These are phyloP conservation scores for Drosophila robusta DNA, from an alignment of 2,888 invertebrate genomes.

Conservation along the genomic window DNA sequence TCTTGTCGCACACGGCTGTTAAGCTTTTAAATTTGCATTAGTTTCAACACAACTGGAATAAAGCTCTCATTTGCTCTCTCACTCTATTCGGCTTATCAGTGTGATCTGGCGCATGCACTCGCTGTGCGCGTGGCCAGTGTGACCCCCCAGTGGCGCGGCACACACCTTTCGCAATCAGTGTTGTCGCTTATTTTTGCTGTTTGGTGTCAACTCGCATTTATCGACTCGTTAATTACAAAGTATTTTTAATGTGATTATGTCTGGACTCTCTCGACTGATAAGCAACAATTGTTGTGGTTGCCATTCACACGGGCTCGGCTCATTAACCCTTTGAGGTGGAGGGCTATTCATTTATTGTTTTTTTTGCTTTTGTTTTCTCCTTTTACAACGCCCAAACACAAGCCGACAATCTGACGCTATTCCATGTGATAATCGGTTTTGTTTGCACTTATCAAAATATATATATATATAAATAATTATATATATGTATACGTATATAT, in stretches of 20 bases:
- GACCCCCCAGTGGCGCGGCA: slow-evolving; percentile 1
- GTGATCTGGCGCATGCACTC: slow-evolving; percentile 33
- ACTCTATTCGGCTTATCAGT: slow-evolving; percentile 9
- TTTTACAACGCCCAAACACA: background rate
- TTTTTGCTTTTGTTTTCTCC: background rate
- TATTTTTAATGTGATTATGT: slow-evolving; percentile 39
- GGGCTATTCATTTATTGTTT: background rate
- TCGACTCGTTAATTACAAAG: slow-evolving; percentile 40
- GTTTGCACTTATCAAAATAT: slow-evolving; percentile 31
- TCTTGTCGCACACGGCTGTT: background rate
- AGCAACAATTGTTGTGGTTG: slow-evolving; percentile 9
- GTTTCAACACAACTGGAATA: background rate
- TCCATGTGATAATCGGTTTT: slow-evolving; percentile 27
- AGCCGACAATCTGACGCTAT: slow-evolving; percentile 25
- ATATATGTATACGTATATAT: slow-evolving; percentile 13
- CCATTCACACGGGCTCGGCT: background rate
- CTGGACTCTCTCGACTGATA: slow-evolving; percentile 23
- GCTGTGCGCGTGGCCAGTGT: slow-evolving; percentile 37
- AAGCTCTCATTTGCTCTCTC: background rate
- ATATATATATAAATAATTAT: slow-evolving; percentile 1
- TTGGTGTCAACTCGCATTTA: slow-evolving; percentile 13
- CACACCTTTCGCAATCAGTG: slow-evolving; percentile 29
- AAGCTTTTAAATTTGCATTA: slow-evolving; percentile 2
- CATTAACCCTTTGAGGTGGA: slow-evolving; percentile 28
- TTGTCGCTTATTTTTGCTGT: background rate